Base-by-base conservation (phyloP, 2,113 vertebrate genomes). In the Microtus oregoni region DNA sequence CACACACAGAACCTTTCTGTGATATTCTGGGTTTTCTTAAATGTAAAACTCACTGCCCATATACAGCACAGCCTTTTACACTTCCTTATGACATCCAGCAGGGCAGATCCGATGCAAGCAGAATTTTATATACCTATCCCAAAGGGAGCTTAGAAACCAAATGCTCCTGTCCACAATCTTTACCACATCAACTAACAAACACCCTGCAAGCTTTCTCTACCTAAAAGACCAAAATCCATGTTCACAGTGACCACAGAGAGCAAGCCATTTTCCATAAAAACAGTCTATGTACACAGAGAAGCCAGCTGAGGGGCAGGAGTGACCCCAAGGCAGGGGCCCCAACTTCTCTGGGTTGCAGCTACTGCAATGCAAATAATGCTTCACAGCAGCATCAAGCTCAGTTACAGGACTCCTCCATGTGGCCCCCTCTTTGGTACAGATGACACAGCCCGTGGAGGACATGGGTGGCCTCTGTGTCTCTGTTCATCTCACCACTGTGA, bases 11-110 rank as follows among this genome's bases (percentile, higher is more conserved):
- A 68, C 30, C 76, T 73, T 73, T 68, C 38, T 38, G 41, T 72
- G 94, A 96, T 17, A 30, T 24, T 89, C 61, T 61, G 73, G 55
- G 32, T 44, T 93, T 77, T 95, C 30, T 83, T 79, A 83, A 96
- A 65, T 14, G 91, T n/a, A 87, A 91, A 86, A 94, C 52, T 28
- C 10, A 1, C 86, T 86, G 79, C 44, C 44, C 9, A 86, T 58
- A 63, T 0, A 1, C 32, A 91, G 63, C 38, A 52, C 32, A 92
- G 15, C 78, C 58, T 67, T 38, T 38, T 19, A 73, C 10, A 67
- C 5, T 78, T 15, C 55, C 15, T 52, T 44, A 32, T 52, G 41
- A n/a, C 2, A 67, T 15, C 6, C 55, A 89, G 65, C 22, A 86
- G 58, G 58, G 38, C 58, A 63, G n/a, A 63, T 5, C 68, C 0